Percentiles rank a stretch among this genome's conserved stretches.
These are phyloP conservation scores for Atrina japonica DNA, from an alignment of 2,888 invertebrate species.

Conservation along the genomic window DNA sequence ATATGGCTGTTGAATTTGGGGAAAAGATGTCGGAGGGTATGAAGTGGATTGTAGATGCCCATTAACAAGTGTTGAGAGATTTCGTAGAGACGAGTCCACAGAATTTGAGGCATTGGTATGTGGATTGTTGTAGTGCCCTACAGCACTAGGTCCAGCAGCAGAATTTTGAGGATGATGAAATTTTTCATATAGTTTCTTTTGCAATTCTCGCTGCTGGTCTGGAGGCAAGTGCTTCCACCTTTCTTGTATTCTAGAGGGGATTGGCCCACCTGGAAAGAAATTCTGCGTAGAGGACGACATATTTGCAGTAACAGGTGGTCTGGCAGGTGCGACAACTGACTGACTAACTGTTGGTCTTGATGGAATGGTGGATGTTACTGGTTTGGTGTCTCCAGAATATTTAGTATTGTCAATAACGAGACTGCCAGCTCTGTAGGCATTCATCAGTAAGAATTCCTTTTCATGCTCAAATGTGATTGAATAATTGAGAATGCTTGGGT, in stretches of 20 bases:
- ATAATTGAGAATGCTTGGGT: slow-evolving; percentile 77
- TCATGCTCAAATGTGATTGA: slow-evolving; percentile 68
- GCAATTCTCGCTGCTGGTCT: slow-evolving; percentile 20
- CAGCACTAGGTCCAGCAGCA: not conserved
- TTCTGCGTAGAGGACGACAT: not conserved
- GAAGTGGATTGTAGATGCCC: not conserved
- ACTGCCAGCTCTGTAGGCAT: slow-evolving; percentile 64
- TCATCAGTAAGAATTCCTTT: slow-evolving; percentile 60
- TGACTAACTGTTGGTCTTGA: slow-evolving; percentile 12
- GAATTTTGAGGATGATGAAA: slow-evolving; percentile 23
- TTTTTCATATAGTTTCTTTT: slow-evolving; percentile 18
- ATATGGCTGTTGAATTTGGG: not conserved
- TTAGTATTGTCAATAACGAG: slow-evolving; percentile 66
- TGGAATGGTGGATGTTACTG: slow-evolving; percentile 15
- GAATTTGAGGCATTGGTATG: not conserved
- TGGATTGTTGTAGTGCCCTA: not conserved
- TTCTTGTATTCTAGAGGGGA: slow-evolving; percentile 23
- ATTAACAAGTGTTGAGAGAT: slow-evolving; percentile 13
- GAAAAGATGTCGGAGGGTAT: not conserved
- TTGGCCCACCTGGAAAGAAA: not conserved
- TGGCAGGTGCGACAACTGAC: slow-evolving; percentile 8
- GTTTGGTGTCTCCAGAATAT: slow-evolving; percentile 46
- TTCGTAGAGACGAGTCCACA: slow-evolving; percentile 10
- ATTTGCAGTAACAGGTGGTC: not conserved
- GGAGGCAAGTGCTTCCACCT: slow-evolving; percentile 23